A percentile compares a stretch with the other conserved stretches of the same genome.
Evolutionary conservation across 2,888 invertebrate genomes (phyloP).

Genomic region (Erebia ligea): DNA sequence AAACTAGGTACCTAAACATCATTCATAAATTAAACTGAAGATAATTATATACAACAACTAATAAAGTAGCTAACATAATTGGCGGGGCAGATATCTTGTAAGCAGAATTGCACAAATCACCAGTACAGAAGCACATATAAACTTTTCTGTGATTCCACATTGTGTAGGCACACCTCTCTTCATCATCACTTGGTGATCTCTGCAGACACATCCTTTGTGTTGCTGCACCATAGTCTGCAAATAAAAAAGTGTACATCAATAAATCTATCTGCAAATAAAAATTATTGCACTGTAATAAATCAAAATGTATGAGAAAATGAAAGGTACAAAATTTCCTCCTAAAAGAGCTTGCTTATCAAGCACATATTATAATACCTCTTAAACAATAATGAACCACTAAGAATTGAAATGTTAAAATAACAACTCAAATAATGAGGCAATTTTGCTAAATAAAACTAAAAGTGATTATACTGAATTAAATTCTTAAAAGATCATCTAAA

Average conservation of each 20-base stretch:
- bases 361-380: no score
- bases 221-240: constrained; percentile 92
- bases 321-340: not conserved
- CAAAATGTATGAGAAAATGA: not conserved
- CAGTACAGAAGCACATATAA: constrained; percentile 95
- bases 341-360: no score
- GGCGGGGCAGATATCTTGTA: constrained; percentile 46
- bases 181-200: constrained; percentile 93
- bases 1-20: not conserved
- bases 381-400: no score
- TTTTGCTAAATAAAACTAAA: no score
- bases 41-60: constrained; percentile 50
- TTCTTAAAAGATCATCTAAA: no score
- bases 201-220: constrained; percentile 94
- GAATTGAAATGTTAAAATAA: no score
- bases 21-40: constrained; percentile 18
- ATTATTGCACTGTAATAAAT: constrained; percentile 15
- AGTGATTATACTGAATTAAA: no score
- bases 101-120: constrained; percentile 92
- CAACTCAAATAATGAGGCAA: no score
- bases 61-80: constrained; percentile 48
- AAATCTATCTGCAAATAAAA: constrained; percentile 78
- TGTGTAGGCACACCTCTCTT: constrained; percentile 95
- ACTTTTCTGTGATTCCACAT: constrained; percentile 92
- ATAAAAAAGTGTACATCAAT: constrained; percentile 26